Conservation (phyloP, 2,888 invertebrate genomes). For the Gastracanthus pulcherrimus region DNA sequence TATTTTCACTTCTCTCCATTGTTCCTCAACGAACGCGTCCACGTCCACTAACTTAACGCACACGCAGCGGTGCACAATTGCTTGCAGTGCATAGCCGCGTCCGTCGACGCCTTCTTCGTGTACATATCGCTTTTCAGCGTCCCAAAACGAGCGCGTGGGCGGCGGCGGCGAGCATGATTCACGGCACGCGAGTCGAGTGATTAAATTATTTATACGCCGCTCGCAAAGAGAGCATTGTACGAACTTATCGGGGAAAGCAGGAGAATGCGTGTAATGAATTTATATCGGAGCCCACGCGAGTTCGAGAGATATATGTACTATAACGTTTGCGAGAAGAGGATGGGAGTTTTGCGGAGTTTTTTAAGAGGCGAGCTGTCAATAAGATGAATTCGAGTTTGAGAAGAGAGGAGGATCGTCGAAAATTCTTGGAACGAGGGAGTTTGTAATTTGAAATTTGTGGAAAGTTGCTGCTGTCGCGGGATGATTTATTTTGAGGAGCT, state of each 20-base stretch:
- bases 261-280: background rate
- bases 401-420: too few species aligned
- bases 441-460: too few species aligned
- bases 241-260: slow-evolving; percentile 6
- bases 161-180: slow-evolving; percentile 1
- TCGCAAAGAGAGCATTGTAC: slow-evolving; percentile 1
- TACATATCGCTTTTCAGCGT: background rate
- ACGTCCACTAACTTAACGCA: too few species aligned
- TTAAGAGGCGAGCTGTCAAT: too few species aligned
- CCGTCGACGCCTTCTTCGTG: slow-evolving; percentile 2
- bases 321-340: background rate
- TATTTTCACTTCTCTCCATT: too few species aligned
- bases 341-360: background rate
- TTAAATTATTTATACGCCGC: slow-evolving; percentile 6
- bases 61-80: too few species aligned
- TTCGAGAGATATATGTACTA: too few species aligned
- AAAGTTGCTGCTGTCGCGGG: too few species aligned
- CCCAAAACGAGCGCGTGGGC: background rate
- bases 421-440: too few species aligned
- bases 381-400: too few species aligned
- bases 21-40: too few species aligned
- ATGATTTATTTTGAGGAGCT: too few species aligned
- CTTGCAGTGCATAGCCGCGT: background rate
- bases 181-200: background rate
- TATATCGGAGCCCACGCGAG: background rate